phyloP scores from a whole-genome alignment of 1,140 invertebrate species.

The Calephelis nemesis region DNA sequence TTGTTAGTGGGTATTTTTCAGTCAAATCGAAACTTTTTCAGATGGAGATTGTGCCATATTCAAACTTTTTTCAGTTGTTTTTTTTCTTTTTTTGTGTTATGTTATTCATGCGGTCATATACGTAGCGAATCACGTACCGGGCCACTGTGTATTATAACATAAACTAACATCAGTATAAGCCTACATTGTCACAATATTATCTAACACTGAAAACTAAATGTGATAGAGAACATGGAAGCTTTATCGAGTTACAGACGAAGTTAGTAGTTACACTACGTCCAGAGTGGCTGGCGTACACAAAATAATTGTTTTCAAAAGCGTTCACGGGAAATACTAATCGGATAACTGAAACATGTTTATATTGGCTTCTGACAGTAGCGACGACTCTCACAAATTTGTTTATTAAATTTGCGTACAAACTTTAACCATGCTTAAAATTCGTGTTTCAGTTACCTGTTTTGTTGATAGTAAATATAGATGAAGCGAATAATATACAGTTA shows the following conservation, averaged over 20 bases:
- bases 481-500: too few species aligned
- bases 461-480: too few species aligned
- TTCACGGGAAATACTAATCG: constrained; percentile 18
- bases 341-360: constrained; percentile 5
- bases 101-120: too few species aligned
- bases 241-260: constrained; percentile 21
- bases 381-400: not conserved
- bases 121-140: too few species aligned
- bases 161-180: too few species aligned
- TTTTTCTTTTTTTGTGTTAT: too few species aligned
- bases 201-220: not conserved
- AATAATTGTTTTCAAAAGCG: constrained; percentile 24
- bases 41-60: too few species aligned
- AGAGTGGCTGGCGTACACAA: constrained; percentile 21
- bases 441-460: too few species aligned
- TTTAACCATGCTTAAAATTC: not conserved
- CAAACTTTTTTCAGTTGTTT: too few species aligned
- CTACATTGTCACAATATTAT: too few species aligned
- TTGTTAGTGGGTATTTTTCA: too few species aligned
- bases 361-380: constrained; percentile 2
- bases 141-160: not conserved
- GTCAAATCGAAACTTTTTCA: too few species aligned
- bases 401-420: not conserved
- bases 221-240: constrained; percentile 15
- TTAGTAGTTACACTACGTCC: constrained; percentile 9